Percentiles rank a stretch among this genome's conserved stretches.
These are phyloP conservation scores for Eueremaeus valkanovi DNA, from an alignment of 2,888 invertebrate species.

Conservation along the genomic window DNA sequence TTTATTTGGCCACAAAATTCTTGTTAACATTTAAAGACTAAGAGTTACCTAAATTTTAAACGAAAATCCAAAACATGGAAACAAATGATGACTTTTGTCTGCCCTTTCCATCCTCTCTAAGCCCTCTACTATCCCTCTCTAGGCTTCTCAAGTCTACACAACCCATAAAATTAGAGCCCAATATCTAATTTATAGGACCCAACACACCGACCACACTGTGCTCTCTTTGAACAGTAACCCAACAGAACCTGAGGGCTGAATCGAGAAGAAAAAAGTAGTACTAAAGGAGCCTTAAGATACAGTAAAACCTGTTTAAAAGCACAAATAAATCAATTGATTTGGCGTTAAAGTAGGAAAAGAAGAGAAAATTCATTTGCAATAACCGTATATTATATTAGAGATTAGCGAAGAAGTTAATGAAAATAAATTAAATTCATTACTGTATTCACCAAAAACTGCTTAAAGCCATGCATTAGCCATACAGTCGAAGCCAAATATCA, in stretches of 20 bases:
- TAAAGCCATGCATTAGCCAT: too few relatives aligned
- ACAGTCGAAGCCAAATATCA: too few relatives aligned
- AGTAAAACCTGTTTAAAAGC: slow-evolving; percentile 4
- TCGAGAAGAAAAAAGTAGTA: too few relatives aligned
- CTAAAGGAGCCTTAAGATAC: background rate
- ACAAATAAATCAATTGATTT: slow-evolving; percentile 11
- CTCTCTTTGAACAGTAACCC: background rate
- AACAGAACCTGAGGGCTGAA: background rate
- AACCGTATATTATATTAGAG: background rate
- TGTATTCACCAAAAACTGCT: too few relatives aligned
- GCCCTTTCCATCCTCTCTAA: too few relatives aligned
- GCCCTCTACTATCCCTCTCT: background rate
- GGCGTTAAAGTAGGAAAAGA: background rate
- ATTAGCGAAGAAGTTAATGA: background rate
- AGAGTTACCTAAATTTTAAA: too few relatives aligned
- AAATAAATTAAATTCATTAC: too few relatives aligned
- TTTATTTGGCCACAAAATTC: background rate
- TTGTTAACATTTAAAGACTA: background rate
- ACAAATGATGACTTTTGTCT: too few relatives aligned
- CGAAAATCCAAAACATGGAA: too few relatives aligned
- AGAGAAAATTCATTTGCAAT: background rate
- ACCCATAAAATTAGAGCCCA: background rate
- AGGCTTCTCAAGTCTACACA: background rate
- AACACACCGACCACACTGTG: slow-evolving; percentile 13
- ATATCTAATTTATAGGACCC: slow-evolving; percentile 19